Evolutionary conservation across 2,888 invertebrate species (phyloP), one percentile per base, ranked within the genome.

Genomic region (Operophtera brumata): DNA sequence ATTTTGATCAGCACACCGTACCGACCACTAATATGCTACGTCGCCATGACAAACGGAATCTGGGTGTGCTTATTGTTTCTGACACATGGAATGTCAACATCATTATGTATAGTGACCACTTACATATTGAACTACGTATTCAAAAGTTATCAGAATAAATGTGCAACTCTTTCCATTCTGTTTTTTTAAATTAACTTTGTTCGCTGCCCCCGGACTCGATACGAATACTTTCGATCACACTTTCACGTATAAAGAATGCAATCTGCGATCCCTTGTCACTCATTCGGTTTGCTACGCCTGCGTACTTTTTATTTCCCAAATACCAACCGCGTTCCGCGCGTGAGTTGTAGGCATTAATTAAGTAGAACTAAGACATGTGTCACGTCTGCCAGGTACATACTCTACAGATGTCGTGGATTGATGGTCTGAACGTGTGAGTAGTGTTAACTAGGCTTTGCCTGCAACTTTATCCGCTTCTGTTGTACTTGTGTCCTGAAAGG

Each of bases 181-280:
- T 20, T 20, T 20, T 20, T 20, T 20, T 20, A n/a, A n/a, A n/a
- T 20, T 20, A 2, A 28, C 45, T 51, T 44, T 25, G 26, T 10
- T 30, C 30, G 8, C 20, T 3, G 8, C 7, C 28, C 40, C 51
- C 28, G 26, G 26, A 37, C 37, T 34, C 39, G 32, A 14, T 52
- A 30, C 45, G 4, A 20, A 57, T 57, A 52, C 45, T 48, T 53
- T 20, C 36, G 26, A 47, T 52, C 46, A 42, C 53, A 46, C 41
- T 52, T 56, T 35, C 41, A 48, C 52, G 44, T 41, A 48, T 10
- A 52, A 57, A 39, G 48, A 57, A 57, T 52, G 57, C 52, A 57
- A 57, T 57, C 45, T 51, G 36, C 48, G 48, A 42, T 57, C 57
- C 52, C 52, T 48, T 57, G 57, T 57, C 52, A 42, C 47, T 52